Evolutionary conservation across 2,888 invertebrate species (phyloP), one percentile per base, ranked within the genome.

Genomic region (Drosophila peninsularis): DNA sequence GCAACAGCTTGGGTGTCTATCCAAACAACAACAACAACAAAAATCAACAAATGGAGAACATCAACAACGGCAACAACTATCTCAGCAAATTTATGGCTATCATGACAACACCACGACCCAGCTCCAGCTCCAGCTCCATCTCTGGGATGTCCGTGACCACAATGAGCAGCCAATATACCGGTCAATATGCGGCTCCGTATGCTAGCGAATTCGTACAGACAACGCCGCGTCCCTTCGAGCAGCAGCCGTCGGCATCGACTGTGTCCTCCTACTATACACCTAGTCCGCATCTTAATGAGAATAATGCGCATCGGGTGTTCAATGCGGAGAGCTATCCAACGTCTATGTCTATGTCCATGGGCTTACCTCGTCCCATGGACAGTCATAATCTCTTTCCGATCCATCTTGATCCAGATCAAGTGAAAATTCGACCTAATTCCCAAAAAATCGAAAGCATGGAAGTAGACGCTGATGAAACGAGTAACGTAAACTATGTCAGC

Each of bases 391-490:
- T 82, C 47, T 90, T 88, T 37, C 82, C 91, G 0, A 56, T 80
- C 5, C 89, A 86, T 27, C 76, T 89, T 42, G 77, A 88, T 24
- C 71, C 82, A 37, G 79, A 89, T 21, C 83, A 88, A 56, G 88
- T 90, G 13, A 89, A 88, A 68, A 85, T 90, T 24, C 85, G 90
- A 34, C 91, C 92, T n/a, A 91, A 91, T 75, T 83, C 90, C 34
- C 90, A 92, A 53, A 90, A 89, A 75, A 75, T 88, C 77, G 90
- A 91, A 78, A 90, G 89, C 80, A 87, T 90, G 88, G 90, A 71
- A 80, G 65, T 75, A 75, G 61, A 80, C 14, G 54, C 73, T 49
- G 89, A 90, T 54, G 78, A 80, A 17, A 34, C 63, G 54, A 75
- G 78, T 65, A 80, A 73, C 61, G 58, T 78, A 41, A 78, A 57